These are phyloP conservation scores for Jordanella pulchra DNA, from an alignment of 2,797 vertebrate genomes.

Conservation along the genomic window DNA sequence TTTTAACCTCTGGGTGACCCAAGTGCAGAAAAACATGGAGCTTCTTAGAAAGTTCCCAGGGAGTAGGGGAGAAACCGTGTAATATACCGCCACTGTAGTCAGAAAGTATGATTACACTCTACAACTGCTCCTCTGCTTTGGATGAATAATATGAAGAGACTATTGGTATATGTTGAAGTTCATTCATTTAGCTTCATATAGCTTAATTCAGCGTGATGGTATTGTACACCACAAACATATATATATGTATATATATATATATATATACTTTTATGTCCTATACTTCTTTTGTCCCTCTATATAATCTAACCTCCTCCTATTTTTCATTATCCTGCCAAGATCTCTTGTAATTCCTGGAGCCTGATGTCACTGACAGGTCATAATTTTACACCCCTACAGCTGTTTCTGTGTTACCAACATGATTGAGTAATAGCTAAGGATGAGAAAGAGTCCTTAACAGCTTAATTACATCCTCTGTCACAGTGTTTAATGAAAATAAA, in stretches of 20 bases:
- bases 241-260: background rate
- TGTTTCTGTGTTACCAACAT: conserved; percentile 53
- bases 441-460: conserved; percentile 41
- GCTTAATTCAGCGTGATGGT: too few relatives aligned
- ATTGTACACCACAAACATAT: background rate
- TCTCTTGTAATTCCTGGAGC: conserved; percentile 3
- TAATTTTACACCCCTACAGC: conserved; percentile 57
- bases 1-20: conserved; percentile 83
- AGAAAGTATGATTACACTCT: conserved; percentile 6
- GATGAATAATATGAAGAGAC: conserved; percentile 5
- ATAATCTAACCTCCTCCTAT: background rate
- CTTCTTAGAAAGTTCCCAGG: conserved; percentile 75
- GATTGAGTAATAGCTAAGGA: conserved; percentile 53
- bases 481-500: conserved; percentile 67
- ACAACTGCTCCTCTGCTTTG: conserved; percentile 14
- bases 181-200: conserved; percentile 1
- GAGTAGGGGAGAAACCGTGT: conserved; percentile 28
- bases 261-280: too few relatives aligned
- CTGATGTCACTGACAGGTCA: conserved; percentile 52
- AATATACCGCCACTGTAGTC: conserved; percentile 4
- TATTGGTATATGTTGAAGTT: background rate
- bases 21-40: conserved; percentile 67
- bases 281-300: too few relatives aligned
- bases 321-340: conserved; percentile 43
- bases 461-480: conserved; percentile 64